phyloP scores from a whole-genome alignment of 2,888 invertebrate genomes.

The Lasius fuliginosus region DNA sequence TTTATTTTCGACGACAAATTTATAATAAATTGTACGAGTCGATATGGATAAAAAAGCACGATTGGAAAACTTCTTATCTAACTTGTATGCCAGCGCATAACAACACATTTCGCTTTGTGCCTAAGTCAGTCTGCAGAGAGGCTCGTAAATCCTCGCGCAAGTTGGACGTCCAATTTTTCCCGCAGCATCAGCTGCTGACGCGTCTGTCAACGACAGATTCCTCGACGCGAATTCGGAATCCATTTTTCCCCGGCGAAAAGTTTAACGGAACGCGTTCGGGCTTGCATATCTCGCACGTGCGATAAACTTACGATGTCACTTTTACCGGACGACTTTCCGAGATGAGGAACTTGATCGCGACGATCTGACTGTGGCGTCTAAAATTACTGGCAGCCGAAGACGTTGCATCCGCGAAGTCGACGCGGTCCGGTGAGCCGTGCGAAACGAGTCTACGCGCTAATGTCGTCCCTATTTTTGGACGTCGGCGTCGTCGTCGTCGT shows the following conservation, averaged over 20 bases:
- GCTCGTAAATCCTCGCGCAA: slow-evolving; percentile 24
- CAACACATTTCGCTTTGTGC: slow-evolving; percentile 15
- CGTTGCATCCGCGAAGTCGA: slow-evolving; percentile 70
- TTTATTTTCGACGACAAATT: neutral
- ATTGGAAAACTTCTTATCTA: slow-evolving; percentile 36
- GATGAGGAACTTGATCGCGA: slow-evolving; percentile 63
- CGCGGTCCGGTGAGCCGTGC: slow-evolving; percentile 73
- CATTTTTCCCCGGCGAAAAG: slow-evolving; percentile 40
- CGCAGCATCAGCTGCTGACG: slow-evolving; percentile 24
- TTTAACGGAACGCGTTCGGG: slow-evolving; percentile 23
- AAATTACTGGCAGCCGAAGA: slow-evolving; percentile 77
- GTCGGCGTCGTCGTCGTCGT: slow-evolving; percentile 64
- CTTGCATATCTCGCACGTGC: slow-evolving; percentile 35
- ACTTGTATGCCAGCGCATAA: neutral
- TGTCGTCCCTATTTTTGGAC: slow-evolving; percentile 74
- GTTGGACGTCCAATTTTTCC: slow-evolving; percentile 36
- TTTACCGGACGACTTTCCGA: slow-evolving; percentile 28
- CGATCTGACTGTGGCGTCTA: slow-evolving; percentile 73
- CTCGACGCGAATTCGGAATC: slow-evolving; percentile 45
- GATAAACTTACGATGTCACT: slow-evolving; percentile 49
- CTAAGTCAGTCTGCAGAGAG: slow-evolving; percentile 8
- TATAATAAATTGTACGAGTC: neutral
- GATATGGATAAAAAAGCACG: neutral
- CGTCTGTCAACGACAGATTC: slow-evolving; percentile 45
- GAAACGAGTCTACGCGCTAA: slow-evolving; percentile 69